Percentiles rank a stretch among this genome's conserved stretches.
Conservation (phyloP, 2,888 invertebrate genomes). For the Gandaritis pyraliata region DNA sequence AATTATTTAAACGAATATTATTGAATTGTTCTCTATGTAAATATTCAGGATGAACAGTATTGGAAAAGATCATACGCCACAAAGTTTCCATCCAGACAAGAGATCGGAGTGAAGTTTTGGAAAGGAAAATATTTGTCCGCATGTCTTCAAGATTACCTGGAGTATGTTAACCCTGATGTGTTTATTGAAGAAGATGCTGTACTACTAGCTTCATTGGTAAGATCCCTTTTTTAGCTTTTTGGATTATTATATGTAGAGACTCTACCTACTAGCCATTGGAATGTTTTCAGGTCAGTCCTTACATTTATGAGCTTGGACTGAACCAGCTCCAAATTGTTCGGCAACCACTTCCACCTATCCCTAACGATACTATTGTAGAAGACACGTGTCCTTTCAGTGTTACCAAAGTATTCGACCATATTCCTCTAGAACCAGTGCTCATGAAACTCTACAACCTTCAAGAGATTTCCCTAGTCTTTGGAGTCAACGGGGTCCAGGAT, state of each 20-base stretch:
- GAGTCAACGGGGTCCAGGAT: slow-evolving; percentile 77
- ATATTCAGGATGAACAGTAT: slow-evolving; percentile 84
- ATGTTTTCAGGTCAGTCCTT: slow-evolving; percentile 73
- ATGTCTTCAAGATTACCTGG: slow-evolving; percentile 75
- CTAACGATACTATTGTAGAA: slow-evolving; percentile 58
- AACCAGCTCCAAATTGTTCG: slow-evolving; percentile 82
- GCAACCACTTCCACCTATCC: slow-evolving; percentile 72
- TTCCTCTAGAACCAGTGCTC: slow-evolving; percentile 84
- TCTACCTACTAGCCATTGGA: background rate
- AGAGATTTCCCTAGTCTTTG: slow-evolving; percentile 76
- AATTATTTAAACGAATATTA: slow-evolving; percentile 12
- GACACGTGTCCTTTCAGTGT: slow-evolving; percentile 72
- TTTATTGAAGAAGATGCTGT: slow-evolving; percentile 73
- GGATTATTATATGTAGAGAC: too few species aligned
- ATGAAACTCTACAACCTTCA: slow-evolving; percentile 77
- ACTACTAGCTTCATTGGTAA: slow-evolving; percentile 68
- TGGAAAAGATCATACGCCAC: slow-evolving; percentile 84
- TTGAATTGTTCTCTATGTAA: slow-evolving; percentile 40
- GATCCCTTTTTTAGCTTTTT: background rate
- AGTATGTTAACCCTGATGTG: slow-evolving; percentile 71
- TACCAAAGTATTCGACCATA: slow-evolving; percentile 79
- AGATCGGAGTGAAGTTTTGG: slow-evolving; percentile 83
- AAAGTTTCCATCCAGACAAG: slow-evolving; percentile 66
- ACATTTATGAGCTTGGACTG: slow-evolving; percentile 76
- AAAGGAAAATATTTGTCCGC: slow-evolving; percentile 82